Percentiles rank a stretch among this genome's conserved stretches.
These are phyloP conservation scores for Parnassius smintheus DNA, from an alignment of 2,888 invertebrate genomes.

Conservation along the genomic window DNA sequence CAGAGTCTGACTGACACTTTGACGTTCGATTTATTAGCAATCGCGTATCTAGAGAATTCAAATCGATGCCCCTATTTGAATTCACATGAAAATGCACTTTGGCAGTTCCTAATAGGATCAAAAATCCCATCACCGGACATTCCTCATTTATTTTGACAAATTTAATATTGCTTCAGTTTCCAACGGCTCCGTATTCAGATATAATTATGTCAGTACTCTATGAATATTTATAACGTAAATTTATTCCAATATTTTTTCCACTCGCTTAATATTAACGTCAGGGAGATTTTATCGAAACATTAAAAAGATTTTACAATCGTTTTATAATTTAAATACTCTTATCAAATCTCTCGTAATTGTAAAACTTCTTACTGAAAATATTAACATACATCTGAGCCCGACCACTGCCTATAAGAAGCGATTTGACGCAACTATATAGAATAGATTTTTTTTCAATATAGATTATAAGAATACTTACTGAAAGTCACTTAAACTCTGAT, in stretches of 20 bases:
- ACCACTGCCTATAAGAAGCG: no score
- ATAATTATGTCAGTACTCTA: slow-evolving; percentile 17
- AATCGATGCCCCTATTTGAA: slow-evolving; percentile 17
- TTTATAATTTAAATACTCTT: no score
- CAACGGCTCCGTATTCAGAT: slow-evolving; percentile 5
- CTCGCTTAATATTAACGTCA: neutral
- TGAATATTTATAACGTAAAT: slow-evolving; percentile 19
- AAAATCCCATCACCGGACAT: neutral
- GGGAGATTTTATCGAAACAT: neutral
- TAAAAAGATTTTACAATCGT: neutral
- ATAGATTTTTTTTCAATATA: no score
- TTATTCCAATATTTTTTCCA: slow-evolving; percentile 9
- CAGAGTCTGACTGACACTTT: slow-evolving; percentile 21
- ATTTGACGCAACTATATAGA: no score
- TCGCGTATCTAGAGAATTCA: slow-evolving; percentile 24
- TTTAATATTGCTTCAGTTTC: slow-evolving; percentile 21
- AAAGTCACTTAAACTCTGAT: no score
- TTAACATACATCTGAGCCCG: no score
- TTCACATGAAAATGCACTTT: slow-evolving; percentile 17
- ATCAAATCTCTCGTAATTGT: no score
- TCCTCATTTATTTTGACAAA: slow-evolving; percentile 24
- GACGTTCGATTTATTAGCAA: slow-evolving; percentile 27
- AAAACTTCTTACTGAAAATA: no score
- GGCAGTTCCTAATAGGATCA: neutral
- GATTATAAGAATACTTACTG: no score